phyloP scores from a whole-genome alignment of 2,797 vertebrate species.

The Poecilia gillii region DNA sequence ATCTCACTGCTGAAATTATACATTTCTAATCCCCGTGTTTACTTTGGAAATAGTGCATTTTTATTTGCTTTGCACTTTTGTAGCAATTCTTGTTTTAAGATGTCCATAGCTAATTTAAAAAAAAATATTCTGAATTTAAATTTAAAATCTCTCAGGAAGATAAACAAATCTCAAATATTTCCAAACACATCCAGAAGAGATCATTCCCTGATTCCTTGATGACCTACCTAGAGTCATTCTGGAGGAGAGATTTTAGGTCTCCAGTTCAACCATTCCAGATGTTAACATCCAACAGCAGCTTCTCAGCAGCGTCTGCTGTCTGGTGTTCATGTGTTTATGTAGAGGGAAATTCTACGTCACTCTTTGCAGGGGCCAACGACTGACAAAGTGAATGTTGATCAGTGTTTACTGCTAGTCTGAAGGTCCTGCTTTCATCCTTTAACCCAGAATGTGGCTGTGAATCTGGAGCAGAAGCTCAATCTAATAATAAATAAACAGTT shows the following conservation, averaged over 20 bases:
- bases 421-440: conserved; percentile 35
- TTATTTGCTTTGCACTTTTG: background rate
- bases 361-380: conserved; percentile 1
- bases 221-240: conserved; percentile 65
- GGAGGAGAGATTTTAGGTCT: conserved; percentile 11
- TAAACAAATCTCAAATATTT: background rate
- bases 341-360: background rate
- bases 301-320: background rate
- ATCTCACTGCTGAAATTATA: background rate
- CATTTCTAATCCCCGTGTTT: background rate
- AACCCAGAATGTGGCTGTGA: conserved; percentile 1
- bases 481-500: background rate
- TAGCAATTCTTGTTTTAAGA: background rate
- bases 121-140: background rate
- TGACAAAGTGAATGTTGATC: background rate
- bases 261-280: conserved; percentile 21
- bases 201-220: background rate
- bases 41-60: background rate
- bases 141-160: background rate
- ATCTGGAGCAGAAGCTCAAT: background rate
- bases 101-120: background rate
- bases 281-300: background rate
- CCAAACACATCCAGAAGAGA: background rate
- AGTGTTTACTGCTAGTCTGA: conserved; percentile 48
- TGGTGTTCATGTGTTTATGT: background rate